Base-by-base conservation (phyloP, 23 tunicate species). In the Halocynthia roretzi region DNA sequence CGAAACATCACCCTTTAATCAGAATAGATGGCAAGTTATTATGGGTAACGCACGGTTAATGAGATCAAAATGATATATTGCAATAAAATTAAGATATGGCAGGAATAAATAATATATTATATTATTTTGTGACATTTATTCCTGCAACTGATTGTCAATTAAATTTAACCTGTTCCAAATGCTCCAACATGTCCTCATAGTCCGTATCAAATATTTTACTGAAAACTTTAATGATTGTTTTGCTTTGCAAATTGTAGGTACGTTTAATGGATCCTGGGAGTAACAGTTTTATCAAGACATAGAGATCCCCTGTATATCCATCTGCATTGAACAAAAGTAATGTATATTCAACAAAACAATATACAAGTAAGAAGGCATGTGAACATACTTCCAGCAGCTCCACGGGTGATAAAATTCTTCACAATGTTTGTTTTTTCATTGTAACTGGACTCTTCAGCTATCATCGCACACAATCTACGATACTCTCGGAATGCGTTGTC, bases 371-470 rank as follows among this genome's bases (percentile, higher is more conserved):
- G 17, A 58, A 58, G 64, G 17, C 17, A n/a, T 58, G 64, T 5
- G 48, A 6, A 74, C 78, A 53, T 74, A 74, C 78, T 74, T 8
- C 87, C 87, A 67, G 80, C 52, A 8, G 87, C 14, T 20, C 98
- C 98, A 12, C 80, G 78, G 1, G 85, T 65, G 10, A 86, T 50
- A 67, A 86, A 92, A 6, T 22, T 63, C 74, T 86, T 92, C 6
- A 86, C 75, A 69, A 92, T 85, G 60, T 86, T 83, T n/a, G 92
- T 78, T 71, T 92, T 92, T 54, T 86, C 92, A 68, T 92, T 92
- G 57, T 92, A 92, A 70, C 98, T 92, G 31, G 88, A 53, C 75
- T 92, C 98, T 21, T 86, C 88, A 68, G 98, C 98, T 74, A 92
- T 83, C 80, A 77, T 82, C 22, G 83, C 91, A 86, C 98, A 92